phyloP scores from a whole-genome alignment of 2,113 vertebrate genomes.

The Dicrurus megarhynchus region DNA sequence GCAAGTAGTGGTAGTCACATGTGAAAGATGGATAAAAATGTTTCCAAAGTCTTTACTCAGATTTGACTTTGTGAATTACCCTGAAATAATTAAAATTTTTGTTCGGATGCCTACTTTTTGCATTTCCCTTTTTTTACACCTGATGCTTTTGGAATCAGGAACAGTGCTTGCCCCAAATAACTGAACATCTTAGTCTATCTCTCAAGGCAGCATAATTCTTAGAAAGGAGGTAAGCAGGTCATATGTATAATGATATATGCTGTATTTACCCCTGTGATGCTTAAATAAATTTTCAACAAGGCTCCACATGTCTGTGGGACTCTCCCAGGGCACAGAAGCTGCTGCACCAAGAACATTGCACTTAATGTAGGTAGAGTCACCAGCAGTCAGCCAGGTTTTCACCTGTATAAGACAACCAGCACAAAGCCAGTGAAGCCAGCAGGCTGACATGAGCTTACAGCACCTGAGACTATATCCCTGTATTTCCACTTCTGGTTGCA shows the following conservation, averaged over 20 bases:
- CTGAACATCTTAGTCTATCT: neutral
- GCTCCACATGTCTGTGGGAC: neutral
- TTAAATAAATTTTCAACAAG: neutral
- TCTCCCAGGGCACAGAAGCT: neutral
- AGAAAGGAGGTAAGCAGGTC: neutral
- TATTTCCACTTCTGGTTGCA: neutral
- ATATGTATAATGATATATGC: neutral
- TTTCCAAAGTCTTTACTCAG: neutral
- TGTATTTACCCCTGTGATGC: neutral
- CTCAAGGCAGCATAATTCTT: neutral
- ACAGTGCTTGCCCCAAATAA: neutral
- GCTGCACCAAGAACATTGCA: neutral
- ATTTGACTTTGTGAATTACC: neutral
- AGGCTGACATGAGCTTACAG: neutral
- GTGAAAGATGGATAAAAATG: neutral
- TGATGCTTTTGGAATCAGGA: neutral
- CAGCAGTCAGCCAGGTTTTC: neutral
- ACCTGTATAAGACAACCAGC: neutral
- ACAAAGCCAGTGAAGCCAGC: neutral
- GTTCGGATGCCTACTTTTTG: neutral
- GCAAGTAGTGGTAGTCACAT: neutral
- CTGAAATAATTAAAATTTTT: neutral
- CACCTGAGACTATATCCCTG: neutral
- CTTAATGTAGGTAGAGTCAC: neutral
- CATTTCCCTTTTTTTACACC: neutral